Percentiles rank a stretch among this genome's conserved stretches.
Conservation (phyloP, 1,140 invertebrate genomes). For the Venustaconcha ellipsiformis region DNA sequence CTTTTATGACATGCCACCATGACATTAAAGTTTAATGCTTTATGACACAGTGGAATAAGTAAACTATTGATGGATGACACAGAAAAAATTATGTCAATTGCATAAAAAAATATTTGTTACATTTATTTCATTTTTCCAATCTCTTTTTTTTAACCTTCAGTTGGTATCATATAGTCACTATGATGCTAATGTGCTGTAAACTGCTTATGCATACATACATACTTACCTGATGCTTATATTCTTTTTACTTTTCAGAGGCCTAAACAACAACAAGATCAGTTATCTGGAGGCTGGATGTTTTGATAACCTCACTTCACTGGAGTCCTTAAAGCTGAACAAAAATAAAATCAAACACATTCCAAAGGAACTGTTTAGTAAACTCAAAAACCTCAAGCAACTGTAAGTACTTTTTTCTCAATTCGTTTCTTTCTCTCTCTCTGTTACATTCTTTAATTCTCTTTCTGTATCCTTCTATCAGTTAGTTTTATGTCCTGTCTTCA, state of each 20-base stretch:
- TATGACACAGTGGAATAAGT: too few relatives aligned
- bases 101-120: too few relatives aligned
- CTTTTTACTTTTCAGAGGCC: constrained; percentile 69
- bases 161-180: too few relatives aligned
- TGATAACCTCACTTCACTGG: constrained; percentile 78
- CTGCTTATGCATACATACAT: too few relatives aligned
- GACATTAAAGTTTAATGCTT: too few relatives aligned
- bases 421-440: background rate
- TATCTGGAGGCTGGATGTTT: constrained; percentile 78
- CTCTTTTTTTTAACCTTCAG: too few relatives aligned
- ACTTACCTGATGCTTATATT: background rate
- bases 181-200: too few relatives aligned
- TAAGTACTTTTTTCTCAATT: constrained; percentile 69
- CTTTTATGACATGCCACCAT: too few relatives aligned
- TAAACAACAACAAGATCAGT: constrained; percentile 83
- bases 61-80: too few relatives aligned
- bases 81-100: too few relatives aligned
- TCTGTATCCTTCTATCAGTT: background rate
- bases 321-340: constrained; percentile 83
- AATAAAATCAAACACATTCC: constrained; percentile 81
- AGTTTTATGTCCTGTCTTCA: background rate
- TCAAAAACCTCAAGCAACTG: constrained; percentile 79
- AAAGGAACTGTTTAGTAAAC: constrained; percentile 79
- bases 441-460: background rate
- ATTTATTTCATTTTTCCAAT: too few relatives aligned